Evolutionary conservation across 2,113 vertebrate genomes (phyloP), one percentile per base, ranked within the genome.

Genomic region (Choloepus hoffmanni): DNA sequence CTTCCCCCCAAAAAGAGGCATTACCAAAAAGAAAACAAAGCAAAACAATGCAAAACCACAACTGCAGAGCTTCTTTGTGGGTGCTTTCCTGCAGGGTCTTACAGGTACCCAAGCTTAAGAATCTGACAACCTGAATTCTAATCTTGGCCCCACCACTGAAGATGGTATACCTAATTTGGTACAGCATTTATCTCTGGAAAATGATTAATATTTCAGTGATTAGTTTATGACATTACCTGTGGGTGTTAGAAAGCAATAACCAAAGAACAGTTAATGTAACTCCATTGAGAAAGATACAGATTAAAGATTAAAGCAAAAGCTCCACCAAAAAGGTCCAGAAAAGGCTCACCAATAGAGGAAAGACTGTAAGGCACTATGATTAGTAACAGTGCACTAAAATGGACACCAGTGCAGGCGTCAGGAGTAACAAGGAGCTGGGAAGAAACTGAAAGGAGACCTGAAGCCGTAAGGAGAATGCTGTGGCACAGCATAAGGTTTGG

Each of bases 401-500:
- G 3, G 60, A n/a, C 0, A 1, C 40, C 68, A 63, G 6, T 0
- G n/a, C 33, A 50, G 18, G 73, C 14, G 8, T 77, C 45, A 15
- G 12, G 23, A 28, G 6, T 9, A 48, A 1, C 11, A 48, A 43
- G 36, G 78, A 36, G 40, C 2, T 7, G 7, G 72, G 30, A 73
- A 77, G 77, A 93, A 68, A 74, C 5, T 43, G 26, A 70, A 65
- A 95, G 63, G 5, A 65, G 30, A 19, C 0, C 76, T 62, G 40
- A 55, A 53, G 33, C 0, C 0, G 67, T 40, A 40, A 72, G 67
- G 30, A 68, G 63, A 45, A 73, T 9, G 53, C 24, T 45, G n/a
- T n/a, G 33, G 58, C 30, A 62, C 2, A 28, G n/a, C 28, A n/a
- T 0, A 33, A 6, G 0, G 14, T n/a, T 6, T 0, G 2, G 33